Evolutionary conservation across 2,113 vertebrate genomes (phyloP), one percentile per base, ranked within the genome.

Genomic region (Gorsachius goisagi): DNA sequence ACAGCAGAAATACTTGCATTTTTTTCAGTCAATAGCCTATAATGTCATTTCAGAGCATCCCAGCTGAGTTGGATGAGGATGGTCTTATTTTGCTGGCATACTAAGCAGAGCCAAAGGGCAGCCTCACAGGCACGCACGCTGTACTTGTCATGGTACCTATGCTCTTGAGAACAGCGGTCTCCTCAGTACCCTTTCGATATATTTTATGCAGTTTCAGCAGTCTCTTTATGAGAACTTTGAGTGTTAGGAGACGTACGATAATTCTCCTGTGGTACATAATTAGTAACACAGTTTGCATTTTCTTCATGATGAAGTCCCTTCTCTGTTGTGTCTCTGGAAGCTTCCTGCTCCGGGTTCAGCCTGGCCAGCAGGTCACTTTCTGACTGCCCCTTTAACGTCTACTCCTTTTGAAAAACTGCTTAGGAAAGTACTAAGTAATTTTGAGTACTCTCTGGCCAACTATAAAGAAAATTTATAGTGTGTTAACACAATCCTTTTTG

Each of bases 41-140:
- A 66, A 62, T 76, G 60, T 35, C 0, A 75, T 58, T 64, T 82
- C 41, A 81, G 56, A 60, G 3, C 15, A 91, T 52, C 27, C 12
- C 30, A 64, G 11, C 1, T 77, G 12, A 49, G 13, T 1, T 58
- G 45, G 45, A 76, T 11, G 21, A 76, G 6, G 17, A 45, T 1
- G 3, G 35, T 68, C 23, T 63, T 22, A 30, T 49, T 77, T 35
- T 85, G 27, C 66, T 72, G 78, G 39, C 66, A 26, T 13, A 18
- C 23, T 44, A 50, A 52, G 16, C 27, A n/a, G 45, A 79, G 74
- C 35, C 24, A 37, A 58, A 91, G 19, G 52, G 35, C 71, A 49
- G 30, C 30, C 22, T 20, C 10, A 8, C 5, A 35, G 37, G 56
- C 15, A 20, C 0, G 1, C 12, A 33, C 7, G 4, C 18, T 19